Base-by-base conservation (phyloP, 2,797 vertebrate genomes). In the Karalla daura region DNA sequence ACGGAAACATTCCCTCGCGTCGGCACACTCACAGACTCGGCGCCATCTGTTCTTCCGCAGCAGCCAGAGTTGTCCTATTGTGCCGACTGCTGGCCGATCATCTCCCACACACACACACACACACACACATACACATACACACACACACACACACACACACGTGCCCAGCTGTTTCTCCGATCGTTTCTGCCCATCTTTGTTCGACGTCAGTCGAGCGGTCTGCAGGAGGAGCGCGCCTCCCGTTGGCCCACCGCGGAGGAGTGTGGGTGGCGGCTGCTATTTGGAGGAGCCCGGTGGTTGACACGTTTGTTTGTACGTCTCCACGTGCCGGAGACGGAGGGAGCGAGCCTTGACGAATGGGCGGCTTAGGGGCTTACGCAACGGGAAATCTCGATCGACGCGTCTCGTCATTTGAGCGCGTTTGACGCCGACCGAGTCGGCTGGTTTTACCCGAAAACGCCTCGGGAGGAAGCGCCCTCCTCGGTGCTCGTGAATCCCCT, bases 11-110 rank as follows among this genome's bases (percentile, higher is more conserved):
- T 78, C 56, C 63, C 59, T 43, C 33, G 44, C 9, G 15, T 81
- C 66, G 70, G 63, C 74, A 72, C 68, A n/a, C 69, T 64, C 71
- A n/a, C n/a, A 76, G 43, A 76, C 87, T 80, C 69, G 79, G 72
- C 53, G 5, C 61, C 76, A 69, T 78, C 78, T 81, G 85, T 63
- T 76, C 73, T 41, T 32, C 24, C 41, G 69, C 23, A 63, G 33
- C 44, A 40, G 62, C 71, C 30, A 18, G 47, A 20, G 47, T 35
- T 49, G 72, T 70, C 25, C 56, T 51, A 6, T 75, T 66, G 58
- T 72, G 37, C 44, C 28, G 5, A 47, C 67, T 63, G 59, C 56
- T 44, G 45, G 45, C 12, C 40, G 18, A 46, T 76, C 33, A 15
- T 36, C 59, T 51, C n/a, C n/a, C n/a, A 37, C 43, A 28, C 28